Base-by-base conservation (phyloP, 2,113 vertebrate species). In the Rallus limicola region DNA sequence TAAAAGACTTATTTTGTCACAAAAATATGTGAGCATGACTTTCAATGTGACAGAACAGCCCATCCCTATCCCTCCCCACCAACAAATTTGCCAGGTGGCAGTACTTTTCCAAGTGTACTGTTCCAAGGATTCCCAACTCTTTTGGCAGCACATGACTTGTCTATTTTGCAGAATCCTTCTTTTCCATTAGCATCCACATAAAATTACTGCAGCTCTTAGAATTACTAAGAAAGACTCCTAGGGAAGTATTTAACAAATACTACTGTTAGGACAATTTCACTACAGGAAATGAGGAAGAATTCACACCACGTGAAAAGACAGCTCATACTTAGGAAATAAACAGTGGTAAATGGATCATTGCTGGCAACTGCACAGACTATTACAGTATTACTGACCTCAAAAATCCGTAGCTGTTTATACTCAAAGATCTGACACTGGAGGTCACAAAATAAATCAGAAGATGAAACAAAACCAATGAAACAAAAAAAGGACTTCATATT, bases 1-100 rank as follows among this genome's bases (percentile, higher is more conserved):
- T 46, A 68, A 94, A 95, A 90, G 53, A 53, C 53, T 80, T 82
- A 65, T 91, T 94, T 77, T 50, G 86, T 88, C 79, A 90, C 29
- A 76, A 69, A 95, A 96, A 79, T 64, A 84, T 16, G 42, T 19
- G 16, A 90, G 48, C 48, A 18, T 48, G 62, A 76, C 44, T 85
- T 69, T 72, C 42, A 86, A 7, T 31, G 62, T 67, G 50, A 85
- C 48, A 71, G 82, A 86, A 71, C 60, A 52, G 18, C 5, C 62
- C 79, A 42, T 53, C 52, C 52, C 13, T 53, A 53, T 53, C 4
- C 19, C 60, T 74, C 16, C 68, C 11, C n/a, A 52, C 14, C 1
- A 5, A 55, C 17, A 81, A 50, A 72, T 52, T 50, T 42, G 46
- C 67, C 78, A 89, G 38, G 84, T 90, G 59, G 48, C 88, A 88